Evolutionary conservation across 2,888 invertebrate genomes (phyloP).

Genomic region (Acronicta alni): DNA sequence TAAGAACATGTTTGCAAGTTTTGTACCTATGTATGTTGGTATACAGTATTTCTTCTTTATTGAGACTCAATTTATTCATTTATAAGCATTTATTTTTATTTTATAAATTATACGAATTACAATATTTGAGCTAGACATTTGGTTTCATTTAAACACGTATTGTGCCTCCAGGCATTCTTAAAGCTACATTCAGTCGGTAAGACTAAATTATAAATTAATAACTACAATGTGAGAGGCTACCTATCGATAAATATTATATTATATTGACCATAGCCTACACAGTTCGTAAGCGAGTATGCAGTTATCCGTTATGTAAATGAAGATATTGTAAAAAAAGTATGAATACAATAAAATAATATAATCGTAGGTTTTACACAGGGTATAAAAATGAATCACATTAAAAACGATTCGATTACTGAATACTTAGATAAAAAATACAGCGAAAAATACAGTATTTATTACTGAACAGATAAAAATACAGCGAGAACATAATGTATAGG

Average conservation of each 20-base stretch:
- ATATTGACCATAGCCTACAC: neutral
- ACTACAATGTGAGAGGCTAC: slow-evolving; percentile 21
- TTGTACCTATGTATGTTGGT: too few relatives aligned
- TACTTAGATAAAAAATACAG: too few relatives aligned
- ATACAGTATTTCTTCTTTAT: neutral
- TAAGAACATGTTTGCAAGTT: too few relatives aligned
- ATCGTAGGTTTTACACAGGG: neutral
- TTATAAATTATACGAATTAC: slow-evolving; percentile 56
- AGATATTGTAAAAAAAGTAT: slow-evolving; percentile 1
- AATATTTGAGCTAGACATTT: slow-evolving; percentile 81
- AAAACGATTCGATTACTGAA: neutral
- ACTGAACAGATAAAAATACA: neutral
- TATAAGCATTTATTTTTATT: slow-evolving; percentile 70
- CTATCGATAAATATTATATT: slow-evolving; percentile 1
- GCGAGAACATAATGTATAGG: neutral
- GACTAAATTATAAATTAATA: slow-evolving; percentile 51
- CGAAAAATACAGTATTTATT: too few relatives aligned
- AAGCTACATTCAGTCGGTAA: slow-evolving; percentile 71
- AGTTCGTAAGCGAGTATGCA: slow-evolving; percentile 1
- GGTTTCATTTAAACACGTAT: slow-evolving; percentile 73
- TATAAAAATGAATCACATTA: slow-evolving; percentile 2
- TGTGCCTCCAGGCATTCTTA: slow-evolving; percentile 71
- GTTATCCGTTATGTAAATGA: neutral
- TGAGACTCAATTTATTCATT: slow-evolving; percentile 32
- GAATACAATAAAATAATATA: neutral